Evolutionary conservation across 2,797 vertebrate species (phyloP).

Genomic region (Danio tinwini): DNA sequence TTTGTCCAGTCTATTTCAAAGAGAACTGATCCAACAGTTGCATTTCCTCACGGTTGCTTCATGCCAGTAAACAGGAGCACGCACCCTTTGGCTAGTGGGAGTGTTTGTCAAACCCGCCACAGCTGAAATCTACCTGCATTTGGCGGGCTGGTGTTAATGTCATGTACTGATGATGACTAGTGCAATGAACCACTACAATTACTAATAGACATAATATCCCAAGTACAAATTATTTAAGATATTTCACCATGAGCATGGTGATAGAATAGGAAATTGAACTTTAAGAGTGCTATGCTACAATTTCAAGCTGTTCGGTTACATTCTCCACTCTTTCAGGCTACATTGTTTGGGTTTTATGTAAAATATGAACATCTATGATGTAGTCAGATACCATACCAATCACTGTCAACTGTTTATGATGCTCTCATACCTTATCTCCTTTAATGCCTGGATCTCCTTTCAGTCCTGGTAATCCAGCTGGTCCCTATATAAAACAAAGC

Average conservation of each 20-base stretch:
- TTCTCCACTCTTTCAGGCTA: background rate
- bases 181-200: background rate
- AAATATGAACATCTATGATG: background rate
- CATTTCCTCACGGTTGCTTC: no score
- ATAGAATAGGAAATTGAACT: background rate
- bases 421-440: constrained; percentile 88
- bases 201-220: background rate
- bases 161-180: no score
- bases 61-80: no score
- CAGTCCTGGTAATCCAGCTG: constrained; percentile 87
- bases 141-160: no score
- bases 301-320: constrained; percentile 21
- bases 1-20: no score
- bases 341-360: background rate
- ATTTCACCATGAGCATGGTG: background rate
- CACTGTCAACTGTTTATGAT: background rate
- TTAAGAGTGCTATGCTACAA: background rate
- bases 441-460: constrained; percentile 88
- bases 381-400: background rate
- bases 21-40: no score
- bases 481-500: constrained; percentile 79
- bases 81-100: no score
- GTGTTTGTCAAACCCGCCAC: no score
- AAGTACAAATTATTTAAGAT: background rate
- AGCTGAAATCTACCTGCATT: no score